Evolutionary conservation across 30 jellyfish, hydroid and myxozoan genomes (phyloP).

Genomic region (Clytia hemisphaerica): DNA sequence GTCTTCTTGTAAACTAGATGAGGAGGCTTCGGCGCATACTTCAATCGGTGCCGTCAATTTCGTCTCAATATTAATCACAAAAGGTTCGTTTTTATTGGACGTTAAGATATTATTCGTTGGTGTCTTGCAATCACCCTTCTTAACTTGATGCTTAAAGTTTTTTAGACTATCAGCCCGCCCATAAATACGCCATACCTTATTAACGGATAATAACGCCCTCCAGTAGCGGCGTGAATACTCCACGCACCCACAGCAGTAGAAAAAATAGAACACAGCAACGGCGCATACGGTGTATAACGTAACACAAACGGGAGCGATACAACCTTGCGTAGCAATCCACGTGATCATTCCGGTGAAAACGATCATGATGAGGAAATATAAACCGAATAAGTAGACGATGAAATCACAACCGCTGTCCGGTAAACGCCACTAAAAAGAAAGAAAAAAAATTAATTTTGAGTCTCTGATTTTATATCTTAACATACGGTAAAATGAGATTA

Average conservation of each 20-base stretch:
- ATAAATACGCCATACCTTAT: conserved; percentile 64
- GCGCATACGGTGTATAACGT: conserved; percentile 70
- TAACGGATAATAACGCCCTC: conserved; percentile 69
- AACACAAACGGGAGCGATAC: conserved; percentile 74
- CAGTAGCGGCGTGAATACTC: conserved; percentile 62
- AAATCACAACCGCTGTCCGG: conserved; percentile 67
- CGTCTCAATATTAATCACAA: no score
- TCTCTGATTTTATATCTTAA: no score
- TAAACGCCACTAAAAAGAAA: conserved; percentile 60
- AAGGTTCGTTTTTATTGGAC: no score
- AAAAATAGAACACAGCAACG: conserved; percentile 64
- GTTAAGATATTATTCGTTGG: no score
- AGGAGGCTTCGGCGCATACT: no score
- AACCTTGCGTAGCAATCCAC: conserved; percentile 92
- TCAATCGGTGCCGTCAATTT: no score
- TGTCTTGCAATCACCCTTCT: no score
- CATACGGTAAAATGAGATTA: no score
- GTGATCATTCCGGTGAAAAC: conserved; percentile 69
- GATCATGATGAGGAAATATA: conserved; percentile 62
- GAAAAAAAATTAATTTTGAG: not conserved
- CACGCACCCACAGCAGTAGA: conserved; percentile 89
- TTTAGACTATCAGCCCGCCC: conserved; percentile 40
- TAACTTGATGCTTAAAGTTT: no score
- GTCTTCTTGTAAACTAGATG: no score
- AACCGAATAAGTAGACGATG: conserved; percentile 54